Conservation (phyloP, 2,113 vertebrate species). For the Chaetops frenatus region DNA sequence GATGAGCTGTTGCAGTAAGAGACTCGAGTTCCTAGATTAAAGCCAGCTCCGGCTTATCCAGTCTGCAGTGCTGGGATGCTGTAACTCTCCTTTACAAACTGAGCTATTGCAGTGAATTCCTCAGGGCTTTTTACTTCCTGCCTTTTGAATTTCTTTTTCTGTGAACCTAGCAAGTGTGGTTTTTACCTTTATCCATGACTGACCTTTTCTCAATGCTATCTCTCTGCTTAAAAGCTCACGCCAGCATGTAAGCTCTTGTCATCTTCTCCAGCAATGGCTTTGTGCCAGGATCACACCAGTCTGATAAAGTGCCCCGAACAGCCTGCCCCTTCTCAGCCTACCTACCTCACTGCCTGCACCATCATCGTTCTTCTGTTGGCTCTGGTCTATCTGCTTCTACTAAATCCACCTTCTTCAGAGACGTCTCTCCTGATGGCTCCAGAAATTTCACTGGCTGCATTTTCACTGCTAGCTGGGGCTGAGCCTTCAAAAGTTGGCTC, state of each 20-base stretch:
- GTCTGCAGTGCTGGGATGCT: neutral
- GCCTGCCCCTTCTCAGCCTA: neutral
- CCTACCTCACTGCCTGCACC: neutral
- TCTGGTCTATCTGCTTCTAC: neutral
- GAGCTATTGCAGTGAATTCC: neutral
- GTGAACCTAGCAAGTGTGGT: neutral
- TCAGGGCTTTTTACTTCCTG: neutral
- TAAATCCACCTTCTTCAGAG: neutral
- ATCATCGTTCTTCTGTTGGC: accelerated
- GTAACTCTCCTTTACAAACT: neutral
- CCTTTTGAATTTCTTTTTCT: conserved; percentile 24
- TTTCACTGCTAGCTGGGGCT: neutral
- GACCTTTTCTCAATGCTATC: neutral
- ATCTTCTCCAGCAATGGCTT: neutral
- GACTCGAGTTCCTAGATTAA: neutral
- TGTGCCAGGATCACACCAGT: neutral
- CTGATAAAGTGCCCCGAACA: neutral
- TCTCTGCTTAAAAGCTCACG: neutral
- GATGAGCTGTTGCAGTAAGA: neutral
- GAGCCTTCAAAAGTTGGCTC: neutral
- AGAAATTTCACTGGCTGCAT: neutral
- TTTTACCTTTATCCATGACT: neutral
- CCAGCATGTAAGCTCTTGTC: neutral
- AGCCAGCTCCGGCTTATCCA: neutral
- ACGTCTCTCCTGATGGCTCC: neutral